Evolutionary conservation across 2,113 vertebrate species (phyloP).

Genomic region (Oryctolagus cuniculus): DNA sequence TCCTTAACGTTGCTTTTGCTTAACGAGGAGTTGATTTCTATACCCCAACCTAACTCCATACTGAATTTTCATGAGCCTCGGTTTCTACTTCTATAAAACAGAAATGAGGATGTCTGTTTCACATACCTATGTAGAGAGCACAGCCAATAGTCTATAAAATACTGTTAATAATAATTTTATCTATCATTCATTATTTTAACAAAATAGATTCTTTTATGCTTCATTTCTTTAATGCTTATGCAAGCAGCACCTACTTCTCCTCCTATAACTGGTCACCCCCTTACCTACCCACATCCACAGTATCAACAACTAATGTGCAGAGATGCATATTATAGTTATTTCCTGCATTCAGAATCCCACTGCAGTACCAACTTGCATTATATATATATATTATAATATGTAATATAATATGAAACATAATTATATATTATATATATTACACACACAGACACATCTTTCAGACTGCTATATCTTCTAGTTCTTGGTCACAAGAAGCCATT

Average conservation of each 20-base stretch:
- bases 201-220: not conserved
- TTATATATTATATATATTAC: no score
- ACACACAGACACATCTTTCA: not conserved
- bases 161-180: not conserved
- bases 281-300: not conserved
- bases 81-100: not conserved
- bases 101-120: not conserved
- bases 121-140: not conserved
- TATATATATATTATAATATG: not conserved
- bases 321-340: not conserved
- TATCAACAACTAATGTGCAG: not conserved
- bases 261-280: not conserved
- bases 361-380: not conserved
- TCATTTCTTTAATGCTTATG: not conserved
- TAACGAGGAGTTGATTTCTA: not conserved
- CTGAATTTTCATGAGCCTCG: not conserved
- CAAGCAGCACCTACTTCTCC: not conserved
- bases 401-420: no score
- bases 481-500: not conserved
- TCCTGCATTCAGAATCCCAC: not conserved
- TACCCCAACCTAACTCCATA: not conserved
- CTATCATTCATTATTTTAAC: slow-evolving; percentile 47
- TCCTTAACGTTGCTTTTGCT: not conserved
- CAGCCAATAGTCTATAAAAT: no score
- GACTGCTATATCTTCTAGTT: not conserved